Evolutionary conservation across 2,797 vertebrate species (phyloP).

Genomic region (Xerus rutilus): DNA sequence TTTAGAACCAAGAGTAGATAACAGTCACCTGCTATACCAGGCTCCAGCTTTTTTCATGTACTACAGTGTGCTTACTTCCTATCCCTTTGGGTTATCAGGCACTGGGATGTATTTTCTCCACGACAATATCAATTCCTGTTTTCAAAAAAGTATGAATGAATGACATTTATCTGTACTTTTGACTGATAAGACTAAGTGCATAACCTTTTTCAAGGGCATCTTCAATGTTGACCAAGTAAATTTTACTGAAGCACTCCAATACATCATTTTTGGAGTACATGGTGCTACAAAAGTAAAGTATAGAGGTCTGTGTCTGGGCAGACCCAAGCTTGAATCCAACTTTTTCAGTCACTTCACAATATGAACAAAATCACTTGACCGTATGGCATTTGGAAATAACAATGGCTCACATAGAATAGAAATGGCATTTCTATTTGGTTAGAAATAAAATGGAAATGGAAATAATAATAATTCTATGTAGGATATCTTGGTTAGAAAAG

Average conservation of each 20-base stretch:
- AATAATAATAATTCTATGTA: background rate
- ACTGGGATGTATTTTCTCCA: background rate
- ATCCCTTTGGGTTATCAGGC: background rate
- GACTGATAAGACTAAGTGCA: slow-evolving; percentile 16
- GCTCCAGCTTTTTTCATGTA: background rate
- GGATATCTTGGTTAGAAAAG: background rate
- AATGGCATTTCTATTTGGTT: background rate
- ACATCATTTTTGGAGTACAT: background rate
- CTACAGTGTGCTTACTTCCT: background rate
- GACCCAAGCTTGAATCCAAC: background rate
- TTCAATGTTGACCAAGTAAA: background rate
- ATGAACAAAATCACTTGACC: background rate
- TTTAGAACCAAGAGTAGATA: background rate
- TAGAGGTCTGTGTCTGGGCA: background rate
- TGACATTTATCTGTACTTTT: slow-evolving; percentile 16
- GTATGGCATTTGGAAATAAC: background rate
- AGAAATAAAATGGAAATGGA: slow-evolving; percentile 12
- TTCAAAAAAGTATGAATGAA: background rate
- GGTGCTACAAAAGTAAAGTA: background rate
- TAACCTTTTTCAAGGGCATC: background rate
- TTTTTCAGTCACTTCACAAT: background rate
- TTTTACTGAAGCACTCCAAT: background rate
- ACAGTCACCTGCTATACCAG: background rate
- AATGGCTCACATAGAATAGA: background rate
- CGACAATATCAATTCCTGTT: background rate